Evolutionary conservation across 2,113 vertebrate genomes (phyloP), one percentile per base, ranked within the genome.

Genomic region (Ptilonorhynchus violaceus): DNA sequence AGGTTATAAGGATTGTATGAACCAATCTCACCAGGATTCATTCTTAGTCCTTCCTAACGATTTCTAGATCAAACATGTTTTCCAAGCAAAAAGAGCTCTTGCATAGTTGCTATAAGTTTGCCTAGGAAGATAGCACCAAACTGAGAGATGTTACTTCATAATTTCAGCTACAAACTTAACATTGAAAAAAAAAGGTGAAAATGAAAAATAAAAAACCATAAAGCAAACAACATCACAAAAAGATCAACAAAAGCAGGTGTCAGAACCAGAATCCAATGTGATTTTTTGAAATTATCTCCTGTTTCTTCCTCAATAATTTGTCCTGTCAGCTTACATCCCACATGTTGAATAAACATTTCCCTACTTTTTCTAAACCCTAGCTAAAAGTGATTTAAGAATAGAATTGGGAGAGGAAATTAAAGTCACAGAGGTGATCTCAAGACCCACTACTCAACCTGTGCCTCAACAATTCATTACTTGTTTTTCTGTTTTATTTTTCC

Each of bases 31-130:
- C 42, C 79, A 73, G 70, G 47, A 95, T 83, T 87, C 79, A 93
- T 70, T 95, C 92, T 96, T 90, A 96, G 92, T 70, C 88, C 93
- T 93, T 92, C 92, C 93, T 95, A 96, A 72, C 0, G 19, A 93
- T 90, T 96, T 93, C 68, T 93, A 96, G 59, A 94, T 49, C 63
- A 94, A 96, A 92, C 56, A 77, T 85, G 82, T 85, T 93, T 96
- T 96, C 88, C 92, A 97, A 93, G 88, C 90, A 92, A 79, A 97
- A 92, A 93, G 74, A 94, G 66, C 53, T 94, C 75, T 82, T 92
- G 90, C 82, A 88, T 47, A 92, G 79, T 23, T 95, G 82, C 68
- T 94, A 17, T 52, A 88, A 84, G 73, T 92, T 81, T 93, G 85
- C 79, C 79, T 95, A 75, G 73, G 92, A 95, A 93, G 79, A 88